Evolutionary conservation across 1,140 invertebrate species (phyloP), one percentile per base, ranked within the genome.

Genomic region (Drosophila persimilis): DNA sequence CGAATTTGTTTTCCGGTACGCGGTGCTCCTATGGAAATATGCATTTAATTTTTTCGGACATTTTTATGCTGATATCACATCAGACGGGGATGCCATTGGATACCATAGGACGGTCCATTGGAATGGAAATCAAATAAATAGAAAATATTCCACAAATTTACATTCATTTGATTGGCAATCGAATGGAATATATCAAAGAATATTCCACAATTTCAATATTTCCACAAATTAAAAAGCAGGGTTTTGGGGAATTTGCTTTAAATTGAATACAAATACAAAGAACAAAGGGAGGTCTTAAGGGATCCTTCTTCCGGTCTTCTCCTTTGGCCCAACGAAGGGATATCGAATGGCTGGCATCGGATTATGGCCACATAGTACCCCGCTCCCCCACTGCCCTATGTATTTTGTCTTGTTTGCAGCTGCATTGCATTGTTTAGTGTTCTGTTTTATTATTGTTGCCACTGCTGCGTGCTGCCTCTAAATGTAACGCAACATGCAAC

Each of bases 401-500:
- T 52, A 1, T 45, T 46, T 65, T 53, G 53, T 64, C 71, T 57
- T 45, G 17, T 24, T 48, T 39, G 29, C 31, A 35, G 39, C 47
- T 48, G 43, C 52, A 56, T 74, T 74, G 70, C 24, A 56, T 65
- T 74, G 70, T 74, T 73, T 73, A 65, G 73, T 58, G 70, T 57
- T 72, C 35, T 54, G 58, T 73, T 74, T 65, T 73, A 56, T 55
- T 62, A 43, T 77, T 77, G 56, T 65, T 71, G 52, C 44, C 57
- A 54, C 41, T 64, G 54, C 64, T 39, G 11, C 11, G 0, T 8
- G 29, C 54, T 83, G 81, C 73, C 74, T 62, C 77, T 62, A 65
- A 86, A 77, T 66, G 74, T 86, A 85, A 85, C 86, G 81, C 81
- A 74, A 78, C 77, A 70, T 74, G 64, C 72, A 64, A 80, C 46